These are phyloP conservation scores for Cheilosia variabilis DNA, from an alignment of 2,888 invertebrate genomes.

Conservation along the genomic window DNA sequence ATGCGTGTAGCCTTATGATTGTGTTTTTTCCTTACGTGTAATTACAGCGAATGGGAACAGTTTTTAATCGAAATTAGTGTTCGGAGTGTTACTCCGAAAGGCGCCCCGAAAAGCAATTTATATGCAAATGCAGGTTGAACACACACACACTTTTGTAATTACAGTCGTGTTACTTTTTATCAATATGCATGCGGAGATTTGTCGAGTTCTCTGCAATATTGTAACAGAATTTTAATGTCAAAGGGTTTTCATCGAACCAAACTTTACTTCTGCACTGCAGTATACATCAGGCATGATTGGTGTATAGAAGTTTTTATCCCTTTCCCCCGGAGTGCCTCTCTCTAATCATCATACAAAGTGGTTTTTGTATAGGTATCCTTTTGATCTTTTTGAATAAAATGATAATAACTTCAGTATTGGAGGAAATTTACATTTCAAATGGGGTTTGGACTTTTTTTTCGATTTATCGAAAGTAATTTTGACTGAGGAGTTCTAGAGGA, in stretches of 20 bases:
- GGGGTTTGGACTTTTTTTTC: slow-evolving; percentile 25
- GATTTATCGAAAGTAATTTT: neutral
- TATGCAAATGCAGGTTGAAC: slow-evolving; percentile 73
- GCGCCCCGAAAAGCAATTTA: slow-evolving; percentile 73
- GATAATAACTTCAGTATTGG: slow-evolving; percentile 44
- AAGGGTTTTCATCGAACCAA: slow-evolving; percentile 56
- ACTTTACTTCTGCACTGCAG: neutral
- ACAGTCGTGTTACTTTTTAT: slow-evolving; percentile 26
- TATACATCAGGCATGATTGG: slow-evolving; percentile 31
- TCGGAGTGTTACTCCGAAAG: slow-evolving; percentile 52
- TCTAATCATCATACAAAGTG: slow-evolving; percentile 72
- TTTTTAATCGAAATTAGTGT: slow-evolving; percentile 53
- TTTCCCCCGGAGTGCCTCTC: neutral
- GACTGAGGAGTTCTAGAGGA: too few relatives aligned
- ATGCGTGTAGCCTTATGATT: slow-evolving; percentile 49
- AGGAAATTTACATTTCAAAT: slow-evolving; percentile 74
- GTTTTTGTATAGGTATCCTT: slow-evolving; percentile 58
- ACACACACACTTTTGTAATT: slow-evolving; percentile 52
- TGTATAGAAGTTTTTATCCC: slow-evolving; percentile 28
- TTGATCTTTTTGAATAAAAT: slow-evolving; percentile 65
- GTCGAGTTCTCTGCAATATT: slow-evolving; percentile 59
- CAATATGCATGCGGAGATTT: slow-evolving; percentile 54
- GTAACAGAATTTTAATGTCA: slow-evolving; percentile 76
- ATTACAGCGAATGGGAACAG: slow-evolving; percentile 26
- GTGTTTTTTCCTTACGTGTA: slow-evolving; percentile 16